Percentiles rank a stretch among this genome's conserved stretches.
phyloP scores from a whole-genome alignment of 2,113 vertebrate species.

The Dicentrarchus labrax region DNA sequence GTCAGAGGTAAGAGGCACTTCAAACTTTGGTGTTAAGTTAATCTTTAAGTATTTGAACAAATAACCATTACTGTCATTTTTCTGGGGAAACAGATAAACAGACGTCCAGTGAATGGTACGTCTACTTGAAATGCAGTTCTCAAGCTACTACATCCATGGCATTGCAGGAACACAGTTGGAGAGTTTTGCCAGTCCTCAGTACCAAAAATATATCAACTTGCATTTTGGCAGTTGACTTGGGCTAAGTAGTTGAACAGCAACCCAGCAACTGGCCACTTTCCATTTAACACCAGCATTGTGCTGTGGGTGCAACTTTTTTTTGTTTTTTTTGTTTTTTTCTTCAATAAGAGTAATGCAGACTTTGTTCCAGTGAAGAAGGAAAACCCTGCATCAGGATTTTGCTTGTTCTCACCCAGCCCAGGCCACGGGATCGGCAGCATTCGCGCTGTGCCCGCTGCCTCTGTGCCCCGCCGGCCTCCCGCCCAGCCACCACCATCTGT shows the following conservation, averaged over 20 bases:
- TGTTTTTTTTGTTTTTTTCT: background rate
- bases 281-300: conserved; percentile 40
- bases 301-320: conserved; percentile 59
- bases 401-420: conserved; percentile 63
- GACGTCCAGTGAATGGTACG: background rate
- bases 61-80: background rate
- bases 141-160: background rate
- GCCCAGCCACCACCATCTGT: conserved; percentile 79
- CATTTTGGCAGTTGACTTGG: conserved; percentile 7
- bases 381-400: conserved; percentile 74
- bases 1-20: background rate
- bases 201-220: background rate
- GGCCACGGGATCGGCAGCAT: conserved; percentile 59
- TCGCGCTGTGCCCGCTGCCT: conserved; percentile 56
- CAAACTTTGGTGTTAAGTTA: background rate
- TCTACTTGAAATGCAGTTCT: background rate
- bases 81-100: background rate
- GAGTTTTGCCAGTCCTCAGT: background rate
- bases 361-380: conserved; percentile 57
- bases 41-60: background rate
- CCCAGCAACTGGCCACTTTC: conserved; percentile 30
- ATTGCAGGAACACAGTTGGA: background rate
- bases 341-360: conserved; percentile 33
- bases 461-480: conserved; percentile 59
- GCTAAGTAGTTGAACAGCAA: background rate